A percentile compares a stretch with the other conserved stretches of the same genome.
Evolutionary conservation across 2,888 invertebrate genomes (phyloP).

Genomic region (Emesis russula): DNA sequence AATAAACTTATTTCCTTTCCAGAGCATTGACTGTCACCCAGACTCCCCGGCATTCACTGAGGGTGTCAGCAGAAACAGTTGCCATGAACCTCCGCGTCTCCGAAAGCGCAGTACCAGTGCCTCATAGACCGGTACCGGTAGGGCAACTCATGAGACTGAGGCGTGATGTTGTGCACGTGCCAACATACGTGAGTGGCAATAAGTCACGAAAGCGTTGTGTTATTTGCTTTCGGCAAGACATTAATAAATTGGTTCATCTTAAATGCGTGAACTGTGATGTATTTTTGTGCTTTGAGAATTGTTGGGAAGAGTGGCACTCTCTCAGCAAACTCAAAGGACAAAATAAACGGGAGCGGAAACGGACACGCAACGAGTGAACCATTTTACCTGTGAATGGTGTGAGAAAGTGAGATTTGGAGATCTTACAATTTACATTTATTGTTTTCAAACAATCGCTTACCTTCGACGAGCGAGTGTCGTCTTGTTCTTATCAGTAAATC

Average conservation of each 20-base stretch:
- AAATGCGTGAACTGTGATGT: slow-evolving; percentile 11
- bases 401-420: not conserved
- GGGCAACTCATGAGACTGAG: not conserved
- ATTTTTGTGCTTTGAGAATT: slow-evolving; percentile 18
- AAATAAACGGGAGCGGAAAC: not conserved
- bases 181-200: not conserved
- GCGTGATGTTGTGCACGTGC: not conserved
- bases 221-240: not conserved
- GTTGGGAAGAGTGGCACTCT: slow-evolving; percentile 23
- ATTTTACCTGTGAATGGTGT: not conserved
- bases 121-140: too few species aligned
- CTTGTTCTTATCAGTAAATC: slow-evolving; percentile 10
- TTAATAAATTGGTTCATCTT: not conserved
- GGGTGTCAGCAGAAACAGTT: too few species aligned
- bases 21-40: too few species aligned
- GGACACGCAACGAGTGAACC: not conserved
- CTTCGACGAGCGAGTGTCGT: not conserved
- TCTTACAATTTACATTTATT: slow-evolving; percentile 16
- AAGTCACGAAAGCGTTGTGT: slow-evolving; percentile 2
- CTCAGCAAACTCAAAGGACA: not conserved
- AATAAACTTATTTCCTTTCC: too few species aligned
- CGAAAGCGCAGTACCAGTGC: too few species aligned
- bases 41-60: too few species aligned
- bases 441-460: slow-evolving; percentile 32
- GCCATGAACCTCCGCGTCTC: too few species aligned